Evolutionary conservation across 2,888 invertebrate genomes (phyloP).

Genomic region (Agrypnus murinus): DNA sequence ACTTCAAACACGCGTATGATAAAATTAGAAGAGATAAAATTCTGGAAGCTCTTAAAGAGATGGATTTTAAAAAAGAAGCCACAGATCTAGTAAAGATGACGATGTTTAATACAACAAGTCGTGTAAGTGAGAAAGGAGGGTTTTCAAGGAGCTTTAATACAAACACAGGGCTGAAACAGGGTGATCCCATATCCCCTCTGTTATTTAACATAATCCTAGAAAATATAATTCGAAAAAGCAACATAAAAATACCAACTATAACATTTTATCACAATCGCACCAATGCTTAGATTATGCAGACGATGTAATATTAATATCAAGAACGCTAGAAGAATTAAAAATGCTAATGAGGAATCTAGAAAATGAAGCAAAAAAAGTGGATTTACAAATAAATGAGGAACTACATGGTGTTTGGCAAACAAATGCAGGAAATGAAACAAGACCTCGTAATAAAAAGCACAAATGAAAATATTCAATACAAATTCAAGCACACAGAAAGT

Average conservation of each 20-base stretch:
- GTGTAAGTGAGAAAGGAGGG: too few relatives aligned
- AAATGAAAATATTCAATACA: background rate
- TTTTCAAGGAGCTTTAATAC: too few relatives aligned
- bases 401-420: too few relatives aligned
- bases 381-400: background rate
- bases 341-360: too few relatives aligned
- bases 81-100: too few relatives aligned
- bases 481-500: background rate
- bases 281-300: background rate
- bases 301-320: background rate
- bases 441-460: too few relatives aligned
- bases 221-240: background rate
- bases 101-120: too few relatives aligned
- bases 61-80: background rate
- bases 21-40: background rate
- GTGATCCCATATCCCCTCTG: background rate
- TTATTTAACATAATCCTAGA: background rate
- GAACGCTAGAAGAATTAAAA: background rate
- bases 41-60: background rate
- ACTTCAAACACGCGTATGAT: too few relatives aligned
- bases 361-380: too few relatives aligned
- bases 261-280: too few relatives aligned
- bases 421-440: too few relatives aligned
- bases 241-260: background rate
- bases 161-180: background rate